These are phyloP conservation scores for Lates calcarifer DNA, from an alignment of 2,113 vertebrate species.

Conservation along the genomic window DNA sequence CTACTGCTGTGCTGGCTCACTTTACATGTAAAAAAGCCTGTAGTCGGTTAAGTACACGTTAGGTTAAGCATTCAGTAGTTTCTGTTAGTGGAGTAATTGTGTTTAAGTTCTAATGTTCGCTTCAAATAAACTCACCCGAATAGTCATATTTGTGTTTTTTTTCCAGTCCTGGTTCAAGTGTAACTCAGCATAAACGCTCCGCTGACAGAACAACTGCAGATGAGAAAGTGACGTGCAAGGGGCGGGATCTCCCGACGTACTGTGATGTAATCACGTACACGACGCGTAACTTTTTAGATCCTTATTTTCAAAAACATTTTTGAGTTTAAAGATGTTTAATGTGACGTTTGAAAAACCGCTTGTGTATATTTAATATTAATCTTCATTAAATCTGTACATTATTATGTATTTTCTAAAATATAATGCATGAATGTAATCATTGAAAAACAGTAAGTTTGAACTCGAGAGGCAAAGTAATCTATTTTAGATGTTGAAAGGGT, in stretches of 20 bases:
- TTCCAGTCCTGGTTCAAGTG: constrained; percentile 22
- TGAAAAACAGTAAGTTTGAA: too few species aligned
- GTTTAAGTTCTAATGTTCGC: background rate
- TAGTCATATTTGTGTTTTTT: constrained; percentile 67
- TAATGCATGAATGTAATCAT: too few species aligned
- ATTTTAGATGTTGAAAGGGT: too few species aligned
- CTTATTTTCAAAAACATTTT: too few species aligned
- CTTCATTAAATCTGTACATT: too few species aligned
- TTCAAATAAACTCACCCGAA: constrained; percentile 72
- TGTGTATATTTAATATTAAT: too few species aligned
- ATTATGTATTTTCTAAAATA: too few species aligned
- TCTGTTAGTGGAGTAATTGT: background rate
- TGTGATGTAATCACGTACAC: constrained; percentile 32
- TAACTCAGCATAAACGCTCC: constrained; percentile 22
- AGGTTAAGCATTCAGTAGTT: background rate
- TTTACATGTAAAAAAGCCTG: background rate
- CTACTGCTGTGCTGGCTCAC: constrained; percentile 35
- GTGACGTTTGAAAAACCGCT: too few species aligned
- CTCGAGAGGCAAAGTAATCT: too few species aligned
- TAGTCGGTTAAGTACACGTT: background rate
- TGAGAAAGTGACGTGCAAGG: constrained; percentile 6
- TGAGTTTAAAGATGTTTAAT: too few species aligned
- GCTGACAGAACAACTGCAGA: constrained; percentile 33
- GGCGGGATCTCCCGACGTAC: constrained; percentile 11
- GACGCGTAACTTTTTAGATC: background rate